Percentiles rank a stretch among this genome's conserved stretches.
phyloP scores from a whole-genome alignment of 2,888 invertebrate species.

The Pseudococcus viburni region DNA sequence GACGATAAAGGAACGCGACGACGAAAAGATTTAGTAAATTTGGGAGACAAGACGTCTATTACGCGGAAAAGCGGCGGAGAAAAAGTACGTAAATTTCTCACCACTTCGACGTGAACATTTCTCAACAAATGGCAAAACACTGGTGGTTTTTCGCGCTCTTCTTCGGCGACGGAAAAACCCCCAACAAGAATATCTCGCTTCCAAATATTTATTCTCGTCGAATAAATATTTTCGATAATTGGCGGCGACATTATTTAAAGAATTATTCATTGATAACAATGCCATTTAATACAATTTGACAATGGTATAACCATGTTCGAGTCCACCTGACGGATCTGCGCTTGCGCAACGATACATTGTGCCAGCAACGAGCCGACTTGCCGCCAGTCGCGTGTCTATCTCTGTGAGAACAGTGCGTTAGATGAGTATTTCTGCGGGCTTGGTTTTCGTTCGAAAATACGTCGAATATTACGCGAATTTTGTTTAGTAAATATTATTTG shows the following conservation, averaged over 20 bases:
- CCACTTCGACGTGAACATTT: constrained; percentile 31
- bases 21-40: constrained; percentile 22
- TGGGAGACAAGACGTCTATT: constrained; percentile 19
- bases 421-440: background rate
- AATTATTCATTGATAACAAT: constrained; percentile 50
- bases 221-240: constrained; percentile 37
- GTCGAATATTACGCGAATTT: constrained; percentile 18
- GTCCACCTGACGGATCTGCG: constrained; percentile 56
- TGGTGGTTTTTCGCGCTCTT: background rate
- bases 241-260: constrained; percentile 34
- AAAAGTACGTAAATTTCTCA: constrained; percentile 27
- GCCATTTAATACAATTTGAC: constrained; percentile 46
- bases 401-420: constrained; percentile 2
- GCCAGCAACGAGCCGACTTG: constrained; percentile 58
- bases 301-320: background rate
- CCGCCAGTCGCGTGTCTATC: constrained; percentile 61
- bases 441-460: background rate
- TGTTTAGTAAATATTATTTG: background rate
- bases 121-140: constrained; percentile 23
- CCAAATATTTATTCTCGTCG: constrained; percentile 16
- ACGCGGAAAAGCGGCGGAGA: background rate
- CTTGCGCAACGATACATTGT: background rate
- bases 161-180: background rate
- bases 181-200: background rate
- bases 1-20: constrained; percentile 22